Conservation (phyloP, 2,113 vertebrate species). For the Urocitellus parryii region DNA sequence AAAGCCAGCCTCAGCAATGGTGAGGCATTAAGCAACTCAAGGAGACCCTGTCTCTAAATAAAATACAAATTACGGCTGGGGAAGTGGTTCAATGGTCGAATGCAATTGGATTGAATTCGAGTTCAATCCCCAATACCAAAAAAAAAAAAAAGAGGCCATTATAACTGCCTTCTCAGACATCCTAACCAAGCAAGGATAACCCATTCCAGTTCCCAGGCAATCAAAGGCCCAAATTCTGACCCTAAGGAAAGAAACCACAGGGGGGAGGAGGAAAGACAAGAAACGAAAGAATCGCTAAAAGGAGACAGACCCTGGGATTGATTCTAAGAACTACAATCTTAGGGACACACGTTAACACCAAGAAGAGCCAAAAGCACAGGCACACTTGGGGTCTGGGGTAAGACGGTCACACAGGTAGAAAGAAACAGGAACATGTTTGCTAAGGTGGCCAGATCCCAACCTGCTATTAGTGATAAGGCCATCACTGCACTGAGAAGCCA, state of each 20-base stretch:
- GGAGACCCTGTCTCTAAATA: no score
- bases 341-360: background rate
- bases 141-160: background rate
- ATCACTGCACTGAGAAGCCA: background rate
- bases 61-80: no score
- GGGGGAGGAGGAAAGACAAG: background rate
- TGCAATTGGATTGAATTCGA: no score
- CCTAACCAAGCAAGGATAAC: background rate
- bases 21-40: no score
- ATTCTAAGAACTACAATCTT: background rate
- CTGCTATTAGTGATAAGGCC: background rate
- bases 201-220: background rate
- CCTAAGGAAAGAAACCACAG: background rate
- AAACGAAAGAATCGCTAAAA: background rate
- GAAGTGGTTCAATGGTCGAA: no score
- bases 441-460: background rate
- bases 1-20: no score
- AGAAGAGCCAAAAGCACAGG: background rate
- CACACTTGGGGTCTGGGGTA: rapidly evolving
- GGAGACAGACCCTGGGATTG: background rate
- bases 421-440: background rate
- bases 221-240: background rate
- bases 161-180: background rate
- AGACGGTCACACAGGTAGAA: background rate
- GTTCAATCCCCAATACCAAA: no score